Percentiles rank a stretch among this genome's conserved stretches.
These are phyloP conservation scores for Eupeodes luniger DNA, from an alignment of 2,888 invertebrate genomes.

Conservation along the genomic window DNA sequence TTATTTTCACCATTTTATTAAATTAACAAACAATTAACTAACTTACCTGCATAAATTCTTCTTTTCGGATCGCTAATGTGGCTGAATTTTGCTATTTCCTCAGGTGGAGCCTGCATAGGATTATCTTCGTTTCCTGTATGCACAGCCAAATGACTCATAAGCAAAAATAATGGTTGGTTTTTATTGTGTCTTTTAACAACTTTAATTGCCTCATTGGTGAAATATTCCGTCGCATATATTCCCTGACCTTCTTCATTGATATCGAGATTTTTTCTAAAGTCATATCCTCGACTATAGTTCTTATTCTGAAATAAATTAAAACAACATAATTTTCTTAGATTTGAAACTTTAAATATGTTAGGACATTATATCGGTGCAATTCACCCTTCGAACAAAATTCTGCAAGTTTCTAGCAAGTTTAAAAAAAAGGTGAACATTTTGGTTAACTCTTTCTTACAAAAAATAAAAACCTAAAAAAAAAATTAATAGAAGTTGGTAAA, in stretches of 20 bases:
- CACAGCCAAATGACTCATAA: slow-evolving; percentile 92
- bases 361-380: too few relatives aligned
- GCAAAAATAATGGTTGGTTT: slow-evolving; percentile 89
- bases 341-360: too few relatives aligned
- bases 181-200: slow-evolving; percentile 87
- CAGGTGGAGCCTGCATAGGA: slow-evolving; percentile 89
- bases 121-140: slow-evolving; percentile 91
- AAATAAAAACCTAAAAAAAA: too few relatives aligned
- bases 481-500: too few relatives aligned
- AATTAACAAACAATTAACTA: background rate
- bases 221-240: slow-evolving; percentile 89
- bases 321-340: background rate
- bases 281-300: slow-evolving; percentile 84
- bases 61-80: slow-evolving; percentile 88
- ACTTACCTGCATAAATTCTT: slow-evolving; percentile 88
- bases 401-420: too few relatives aligned
- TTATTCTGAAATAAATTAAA: slow-evolving; percentile 72
- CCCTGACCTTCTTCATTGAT: slow-evolving; percentile 86
- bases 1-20: too few relatives aligned
- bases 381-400: too few relatives aligned
- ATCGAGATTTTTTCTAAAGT: slow-evolving; percentile 85
- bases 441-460: too few relatives aligned
- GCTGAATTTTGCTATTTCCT: slow-evolving; percentile 88
- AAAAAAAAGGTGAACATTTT: too few relatives aligned
- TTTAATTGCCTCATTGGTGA: slow-evolving; percentile 87